Base-by-base conservation (phyloP, 2,888 invertebrate genomes). In the Agrotis ipsilon region DNA sequence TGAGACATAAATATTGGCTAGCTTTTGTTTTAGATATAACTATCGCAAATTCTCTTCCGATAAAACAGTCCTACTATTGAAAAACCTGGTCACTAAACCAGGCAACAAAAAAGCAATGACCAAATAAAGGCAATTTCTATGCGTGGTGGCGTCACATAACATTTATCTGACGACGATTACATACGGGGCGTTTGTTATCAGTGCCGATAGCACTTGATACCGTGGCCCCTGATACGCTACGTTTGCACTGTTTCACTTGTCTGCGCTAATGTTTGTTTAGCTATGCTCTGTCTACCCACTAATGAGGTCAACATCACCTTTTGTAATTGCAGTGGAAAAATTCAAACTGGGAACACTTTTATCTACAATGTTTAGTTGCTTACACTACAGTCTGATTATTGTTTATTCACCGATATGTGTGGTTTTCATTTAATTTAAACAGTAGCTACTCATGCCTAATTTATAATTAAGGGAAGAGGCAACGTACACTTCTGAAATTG, bases 191-290 rank as follows among this genome's bases (percentile, higher is more conserved):
- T 46, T 57, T 80, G 88, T 90, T 93, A 94, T 94, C 82, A 72
- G 78, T 63, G 58, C 81, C 84, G 90, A 92, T 90, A 92, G 87
- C 90, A 90, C 89, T 91, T 89, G 92, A 92, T 91, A 92, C 88
- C 89, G 89, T 88, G 88, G 92, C 88, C 89, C 89, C 89, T 88
- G 92, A 92, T 91, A 92, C 89, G 90, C 89, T 89, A 87, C 86
- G 91, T 91, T 92, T 92, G 89, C 90, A 91, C 89, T 89, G 87
- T 91, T 93, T 88, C 89, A 90, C 81, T 68, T 86, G 94, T 93
- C 93, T 94, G 92, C 87, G 88, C 89, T 92, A 93, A 93, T 93
- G 91, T 94, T 95, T 92, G 91, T 87, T 86, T 86, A 89, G 86
- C 84, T 87, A 90, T 84, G 86, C 86, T 90, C 89, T 91, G 90